Conservation (phyloP, 2,888 invertebrate genomes). For the Hemaris fuciformis region DNA sequence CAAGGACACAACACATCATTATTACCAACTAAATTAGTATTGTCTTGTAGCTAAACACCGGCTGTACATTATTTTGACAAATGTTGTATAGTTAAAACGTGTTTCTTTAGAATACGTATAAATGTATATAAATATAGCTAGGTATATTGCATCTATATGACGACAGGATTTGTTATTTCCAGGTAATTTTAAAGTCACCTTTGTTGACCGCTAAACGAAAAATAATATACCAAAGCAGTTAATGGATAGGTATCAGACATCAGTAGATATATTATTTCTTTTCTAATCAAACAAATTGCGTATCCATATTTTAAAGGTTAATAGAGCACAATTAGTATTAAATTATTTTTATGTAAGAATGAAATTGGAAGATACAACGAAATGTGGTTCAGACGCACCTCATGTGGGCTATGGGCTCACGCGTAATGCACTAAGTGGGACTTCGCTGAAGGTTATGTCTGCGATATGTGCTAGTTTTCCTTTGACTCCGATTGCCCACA, state of each 20-base stretch:
- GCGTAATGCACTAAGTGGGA: no score
- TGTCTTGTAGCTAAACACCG: slow-evolving; percentile 13
- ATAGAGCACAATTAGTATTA: no score
- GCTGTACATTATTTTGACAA: background rate
- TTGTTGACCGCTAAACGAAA: background rate
- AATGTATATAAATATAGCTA: no score
- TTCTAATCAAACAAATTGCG: background rate
- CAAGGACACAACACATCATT: slow-evolving; percentile 22
- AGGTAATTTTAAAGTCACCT: slow-evolving; percentile 6
- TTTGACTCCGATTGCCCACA: background rate
- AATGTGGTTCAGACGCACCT: no score
- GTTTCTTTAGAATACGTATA: background rate
- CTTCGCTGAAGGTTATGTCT: no score
- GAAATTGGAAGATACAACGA: no score
- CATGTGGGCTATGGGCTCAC: no score
- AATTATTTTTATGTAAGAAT: no score
- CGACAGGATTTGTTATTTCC: background rate
- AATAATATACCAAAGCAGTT: background rate
- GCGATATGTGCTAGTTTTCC: background rate
- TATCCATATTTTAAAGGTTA: background rate
- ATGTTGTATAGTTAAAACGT: background rate
- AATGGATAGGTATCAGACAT: background rate
- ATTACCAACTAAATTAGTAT: slow-evolving; percentile 17
- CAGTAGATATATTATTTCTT: background rate
- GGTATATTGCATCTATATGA: background rate